A percentile compares a stretch with the other conserved stretches of the same genome.
Conservation (phyloP, 2,888 invertebrate species). For the Fissipunctia ypsillon region DNA sequence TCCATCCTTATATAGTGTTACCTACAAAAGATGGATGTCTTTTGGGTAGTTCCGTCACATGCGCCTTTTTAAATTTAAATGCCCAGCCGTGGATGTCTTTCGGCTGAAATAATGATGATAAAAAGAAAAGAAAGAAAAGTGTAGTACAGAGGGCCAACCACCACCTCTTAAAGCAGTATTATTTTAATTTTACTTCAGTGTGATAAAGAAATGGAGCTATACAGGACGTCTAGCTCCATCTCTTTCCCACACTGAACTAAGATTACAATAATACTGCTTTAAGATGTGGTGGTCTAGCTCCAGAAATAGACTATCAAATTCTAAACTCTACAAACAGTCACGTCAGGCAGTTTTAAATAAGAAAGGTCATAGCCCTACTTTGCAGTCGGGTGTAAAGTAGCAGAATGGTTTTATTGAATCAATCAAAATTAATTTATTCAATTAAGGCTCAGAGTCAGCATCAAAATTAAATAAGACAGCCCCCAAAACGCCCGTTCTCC, state of each 20-base stretch:
- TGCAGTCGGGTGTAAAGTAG: background rate
- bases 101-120: background rate
- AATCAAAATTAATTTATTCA: background rate
- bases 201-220: too few species aligned
- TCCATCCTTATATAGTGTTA: slow-evolving; percentile 31
- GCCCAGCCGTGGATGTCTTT: background rate
- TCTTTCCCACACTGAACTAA: too few species aligned
- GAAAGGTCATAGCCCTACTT: background rate
- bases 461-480: background rate
- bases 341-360: background rate
- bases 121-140: background rate
- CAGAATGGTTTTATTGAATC: background rate
- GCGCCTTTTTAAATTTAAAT: too few species aligned
- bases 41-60: background rate
- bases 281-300: too few species aligned
- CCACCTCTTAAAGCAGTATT: too few species aligned
- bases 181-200: too few species aligned
- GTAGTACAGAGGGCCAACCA: too few species aligned
- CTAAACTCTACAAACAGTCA: background rate
- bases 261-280: too few species aligned
- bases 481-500: background rate
- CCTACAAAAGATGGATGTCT: background rate
- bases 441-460: background rate
- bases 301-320: background rate
- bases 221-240: too few species aligned